Evolutionary conservation across 2,113 vertebrate species (phyloP), one percentile per base, ranked within the genome.

Genomic region (Tragelaphus scriptus): DNA sequence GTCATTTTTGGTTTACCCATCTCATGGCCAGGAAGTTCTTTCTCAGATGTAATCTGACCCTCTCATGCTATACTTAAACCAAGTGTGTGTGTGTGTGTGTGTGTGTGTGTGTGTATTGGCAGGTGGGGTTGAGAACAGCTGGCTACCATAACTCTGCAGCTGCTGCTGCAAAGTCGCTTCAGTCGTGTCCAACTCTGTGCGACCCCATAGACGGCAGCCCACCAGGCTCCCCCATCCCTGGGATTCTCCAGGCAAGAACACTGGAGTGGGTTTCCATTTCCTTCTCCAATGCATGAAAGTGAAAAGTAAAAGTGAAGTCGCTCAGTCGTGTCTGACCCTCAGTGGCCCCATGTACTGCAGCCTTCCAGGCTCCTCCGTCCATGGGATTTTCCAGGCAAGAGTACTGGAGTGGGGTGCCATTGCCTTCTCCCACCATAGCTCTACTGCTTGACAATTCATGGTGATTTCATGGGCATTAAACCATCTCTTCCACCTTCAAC

Each of bases 391-490:
- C 49, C 49, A 49, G 49, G 49, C 49, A 49, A 49, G 49, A 49
- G 49, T 49, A 49, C 49, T 49, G 49, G 49, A 49, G 49, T 49
- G 49, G 49, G 49, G 49, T 49, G 49, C 49, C 10, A 49, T 49
- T 49, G 11, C 49, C 49, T 49, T 49, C 49, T 49, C 49, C 51
- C 77, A 79, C 80, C 25, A 79, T 96, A 95, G 36, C 51, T 90
- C 26, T 94, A 91, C 30, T 91, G n/a, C 53, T 90, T 89, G 86
- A 87, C 25, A 94, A 56, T 86, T 26, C 61, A 26, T 94, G 75
- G 71, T 28, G 7, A 80, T 97, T 96, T 92, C 71, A 87, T 81
- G 75, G 58, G 30, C 58, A 87, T 88, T 84, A 97, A 94, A 92
- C 16, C 2, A 3, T 82, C 75, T 68, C 79, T 97, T 56, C 32